phyloP scores from a whole-genome alignment of 2,888 invertebrate species.

The Chrysina gloriosa region DNA sequence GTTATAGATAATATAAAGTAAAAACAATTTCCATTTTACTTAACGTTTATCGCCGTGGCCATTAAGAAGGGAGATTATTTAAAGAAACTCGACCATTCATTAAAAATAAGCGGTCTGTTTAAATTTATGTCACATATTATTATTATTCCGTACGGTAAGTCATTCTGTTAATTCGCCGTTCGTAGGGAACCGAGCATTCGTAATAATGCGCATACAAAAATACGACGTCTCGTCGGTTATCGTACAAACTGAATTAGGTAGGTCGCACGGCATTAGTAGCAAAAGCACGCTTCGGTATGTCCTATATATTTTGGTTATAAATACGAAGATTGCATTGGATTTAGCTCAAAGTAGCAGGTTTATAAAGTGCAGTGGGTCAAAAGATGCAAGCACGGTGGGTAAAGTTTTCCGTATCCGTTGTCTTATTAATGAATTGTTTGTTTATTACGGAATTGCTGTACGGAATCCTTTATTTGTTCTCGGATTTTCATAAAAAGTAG shows the following conservation, averaged over 20 bases:
- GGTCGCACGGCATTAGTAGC: constrained; percentile 3
- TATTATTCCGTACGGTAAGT: constrained; percentile 10
- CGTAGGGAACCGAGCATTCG: constrained; percentile 1
- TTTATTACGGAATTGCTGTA: too few species aligned
- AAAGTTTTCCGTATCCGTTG: too few species aligned
- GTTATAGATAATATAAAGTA: neutral
- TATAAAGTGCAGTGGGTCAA: constrained; percentile 27
- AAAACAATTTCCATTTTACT: neutral
- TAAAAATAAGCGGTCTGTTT: neutral
- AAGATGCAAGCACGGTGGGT: neutral
- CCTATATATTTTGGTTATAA: constrained; percentile 31
- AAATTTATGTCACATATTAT: neutral
- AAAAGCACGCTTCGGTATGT: constrained; percentile 15
- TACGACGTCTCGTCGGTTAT: constrained; percentile 1
- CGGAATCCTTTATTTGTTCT: too few species aligned
- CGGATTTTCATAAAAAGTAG: too few species aligned
- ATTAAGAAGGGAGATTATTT: neutral
- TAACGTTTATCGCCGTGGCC: neutral
- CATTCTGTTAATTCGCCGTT: constrained; percentile 13
- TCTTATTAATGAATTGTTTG: too few species aligned
- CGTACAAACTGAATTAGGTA: neutral
- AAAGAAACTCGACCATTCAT: neutral
- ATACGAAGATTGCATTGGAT: constrained; percentile 22
- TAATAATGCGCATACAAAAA: constrained; percentile 8
- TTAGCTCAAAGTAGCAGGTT: constrained; percentile 21